Evolutionary conservation across 2,888 invertebrate species (phyloP), one percentile per base, ranked within the genome.

Genomic region (Calameuta pallipes): DNA sequence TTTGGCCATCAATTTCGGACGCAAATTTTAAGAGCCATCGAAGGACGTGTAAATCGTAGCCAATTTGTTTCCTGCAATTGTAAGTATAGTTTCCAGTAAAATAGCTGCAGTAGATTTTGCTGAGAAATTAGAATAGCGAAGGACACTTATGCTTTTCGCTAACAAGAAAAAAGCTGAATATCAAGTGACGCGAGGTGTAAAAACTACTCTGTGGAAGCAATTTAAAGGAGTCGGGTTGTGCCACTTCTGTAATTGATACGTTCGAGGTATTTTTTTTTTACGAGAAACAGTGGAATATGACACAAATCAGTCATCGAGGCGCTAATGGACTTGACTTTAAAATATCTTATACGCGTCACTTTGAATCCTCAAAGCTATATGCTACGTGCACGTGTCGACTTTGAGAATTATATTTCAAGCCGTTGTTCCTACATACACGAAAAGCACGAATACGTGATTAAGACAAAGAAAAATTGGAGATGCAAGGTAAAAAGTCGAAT

Each of bases 341-440:
- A 74, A 74, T 41, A 76, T 74, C 80, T 30, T 75, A 78, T 80
- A 71, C 86, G 83, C 92, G 91, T 82, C 92, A 92, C 92, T 85
- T 75, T 91, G 90, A 31, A 92, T 56, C 23, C 23, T 56, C 41
- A 9, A 9, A 56, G 23, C 33, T 33, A 56, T 6, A 23, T 23
- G 23, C 15, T 56, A 56, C 9, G 41, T 23, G 41, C 6, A 56
- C 41, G 41, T 56, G 41, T 23, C 23, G 4, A 56, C 23, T 56
- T 56, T 56, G 23, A 56, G 41, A 56, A 56, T 23, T 23, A 23
- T 56, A 23, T 56, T 56, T 23, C 0, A 23, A 56, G 41, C 15
- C 15, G 41, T 56, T 15, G 41, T 9, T 23, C 41, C 23, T 23
- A 56, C 2, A 23, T 12, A 12, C 12, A 12, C 11, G 0, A 23